Evolutionary conservation across 2,113 vertebrate genomes (phyloP).

Genomic region (Nymphicus hollandicus): DNA sequence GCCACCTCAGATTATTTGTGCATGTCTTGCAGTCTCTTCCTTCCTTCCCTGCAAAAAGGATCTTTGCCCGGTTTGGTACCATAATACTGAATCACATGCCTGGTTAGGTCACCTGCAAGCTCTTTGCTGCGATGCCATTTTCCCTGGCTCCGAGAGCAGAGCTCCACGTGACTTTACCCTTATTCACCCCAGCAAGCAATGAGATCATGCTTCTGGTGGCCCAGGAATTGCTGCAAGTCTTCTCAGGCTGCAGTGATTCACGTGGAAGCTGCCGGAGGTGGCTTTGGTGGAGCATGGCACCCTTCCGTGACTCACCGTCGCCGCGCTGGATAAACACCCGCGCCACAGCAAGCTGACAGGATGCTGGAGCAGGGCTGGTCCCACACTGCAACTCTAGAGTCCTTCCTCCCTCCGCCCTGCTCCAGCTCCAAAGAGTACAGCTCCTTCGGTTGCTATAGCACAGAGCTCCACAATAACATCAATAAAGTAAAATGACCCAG

Average conservation of each 20-base stretch:
- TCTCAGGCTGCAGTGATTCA: slow-evolving; percentile 56
- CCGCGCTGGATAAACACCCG: neutral
- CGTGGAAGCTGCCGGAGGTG: slow-evolving; percentile 19
- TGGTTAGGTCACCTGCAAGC: neutral
- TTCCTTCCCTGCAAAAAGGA: neutral
- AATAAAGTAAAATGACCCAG: neutral
- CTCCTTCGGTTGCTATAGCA: neutral
- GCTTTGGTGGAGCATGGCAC: slow-evolving; percentile 51
- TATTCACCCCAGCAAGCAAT: neutral
- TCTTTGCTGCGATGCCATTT: neutral
- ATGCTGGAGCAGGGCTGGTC: neutral
- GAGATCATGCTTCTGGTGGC: slow-evolving; percentile 45
- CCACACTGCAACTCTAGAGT: neutral
- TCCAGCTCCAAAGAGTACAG: neutral
- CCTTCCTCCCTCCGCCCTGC: neutral
- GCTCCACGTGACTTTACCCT: slow-evolving; percentile 8
- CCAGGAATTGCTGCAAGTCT: slow-evolving; percentile 45
- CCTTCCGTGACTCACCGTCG: neutral
- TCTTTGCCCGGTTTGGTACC: neutral
- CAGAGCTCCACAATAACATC: neutral
- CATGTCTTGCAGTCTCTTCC: neutral
- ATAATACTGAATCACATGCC: neutral
- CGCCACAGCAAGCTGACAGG: neutral
- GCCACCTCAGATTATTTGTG: neutral
- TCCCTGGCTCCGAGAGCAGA: neutral